Conservation (phyloP, 2,888 invertebrate genomes). For the Amiota communis region DNA sequence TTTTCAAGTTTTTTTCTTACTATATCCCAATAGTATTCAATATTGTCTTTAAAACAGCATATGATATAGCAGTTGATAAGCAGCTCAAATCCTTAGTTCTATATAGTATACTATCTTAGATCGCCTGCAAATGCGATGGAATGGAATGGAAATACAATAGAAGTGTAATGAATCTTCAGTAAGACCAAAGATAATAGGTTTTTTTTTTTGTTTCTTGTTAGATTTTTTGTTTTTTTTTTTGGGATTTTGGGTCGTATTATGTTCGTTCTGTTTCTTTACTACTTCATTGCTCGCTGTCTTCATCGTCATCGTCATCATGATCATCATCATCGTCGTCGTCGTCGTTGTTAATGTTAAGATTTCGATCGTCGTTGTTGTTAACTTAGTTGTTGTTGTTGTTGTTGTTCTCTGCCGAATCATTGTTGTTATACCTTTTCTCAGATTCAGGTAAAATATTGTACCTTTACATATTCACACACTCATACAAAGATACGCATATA, state of each 20-base stretch:
- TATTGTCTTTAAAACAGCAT: too few relatives aligned
- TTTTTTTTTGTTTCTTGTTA: background rate
- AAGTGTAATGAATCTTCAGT: too few relatives aligned
- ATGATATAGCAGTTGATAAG: too few relatives aligned
- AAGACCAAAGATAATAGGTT: too few relatives aligned
- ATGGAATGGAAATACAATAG: too few relatives aligned
- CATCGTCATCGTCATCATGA: background rate
- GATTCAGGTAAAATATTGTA: constrained; percentile 28
- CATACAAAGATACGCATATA: background rate
- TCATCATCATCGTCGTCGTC: background rate
- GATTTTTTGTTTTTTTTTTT: constrained; percentile 6
- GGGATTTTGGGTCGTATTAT: background rate
- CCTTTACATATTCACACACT: constrained; percentile 13
- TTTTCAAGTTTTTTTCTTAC: too few relatives aligned
- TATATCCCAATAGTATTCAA: too few relatives aligned
- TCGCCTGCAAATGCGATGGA: too few relatives aligned
- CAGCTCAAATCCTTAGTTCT: too few relatives aligned
- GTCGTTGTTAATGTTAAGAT: background rate
- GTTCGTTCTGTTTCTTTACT: constrained; percentile 4
- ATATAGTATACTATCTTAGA: too few relatives aligned
- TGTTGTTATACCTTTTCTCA: constrained; percentile 14
- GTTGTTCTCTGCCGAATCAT: background rate
- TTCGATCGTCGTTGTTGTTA: constrained; percentile 49
- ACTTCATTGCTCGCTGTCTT: background rate
- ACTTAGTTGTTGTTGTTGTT: constrained; percentile 51